A percentile compares a stretch with the other conserved stretches of the same genome.
phyloP scores from a whole-genome alignment of 1,140 invertebrate species.

The Drosophila hydei region DNA sequence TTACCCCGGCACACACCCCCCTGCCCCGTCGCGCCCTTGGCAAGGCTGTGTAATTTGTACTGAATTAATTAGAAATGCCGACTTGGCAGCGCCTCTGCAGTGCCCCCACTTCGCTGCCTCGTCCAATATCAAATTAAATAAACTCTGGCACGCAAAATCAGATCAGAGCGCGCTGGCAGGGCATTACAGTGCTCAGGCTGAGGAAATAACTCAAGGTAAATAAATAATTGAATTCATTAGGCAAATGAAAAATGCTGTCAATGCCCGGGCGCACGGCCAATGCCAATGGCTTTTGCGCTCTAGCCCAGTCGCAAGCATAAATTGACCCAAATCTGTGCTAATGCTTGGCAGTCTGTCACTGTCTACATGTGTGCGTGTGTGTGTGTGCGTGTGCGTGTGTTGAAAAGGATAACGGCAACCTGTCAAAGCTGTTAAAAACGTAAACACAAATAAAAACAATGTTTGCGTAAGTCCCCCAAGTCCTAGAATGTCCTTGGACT shows the following conservation, averaged over 20 bases:
- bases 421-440: conserved; percentile 76
- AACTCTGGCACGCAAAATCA: conserved; percentile 68
- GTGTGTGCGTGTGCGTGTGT: conserved; percentile 7
- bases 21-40: conserved; percentile 8
- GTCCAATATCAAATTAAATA: conserved; percentile 50
- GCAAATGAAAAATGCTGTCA: conserved; percentile 81
- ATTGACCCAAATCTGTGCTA: conserved; percentile 72
- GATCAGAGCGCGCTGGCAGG: conserved; percentile 48
- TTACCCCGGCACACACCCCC: background rate
- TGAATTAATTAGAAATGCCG: conserved; percentile 76
- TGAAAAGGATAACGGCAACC: conserved; percentile 59
- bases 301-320: conserved; percentile 42
- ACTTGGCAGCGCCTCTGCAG: conserved; percentile 35
- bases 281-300: conserved; percentile 14
- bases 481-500: conserved; percentile 4
- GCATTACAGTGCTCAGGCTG: conserved; percentile 1
- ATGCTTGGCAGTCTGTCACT: conserved; percentile 48
- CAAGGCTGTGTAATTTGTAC: conserved; percentile 65
- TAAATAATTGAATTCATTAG: conserved; percentile 84
- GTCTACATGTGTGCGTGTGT: conserved; percentile 10
- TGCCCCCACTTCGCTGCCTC: conserved; percentile 2
- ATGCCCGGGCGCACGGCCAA: conserved; percentile 34
- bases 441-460: conserved; percentile 78
- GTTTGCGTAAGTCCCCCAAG: conserved; percentile 39
- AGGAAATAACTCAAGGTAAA: conserved; percentile 66